These are phyloP conservation scores for Druon quercuslanigerum DNA, from an alignment of 1,140 invertebrate species.

Conservation along the genomic window DNA sequence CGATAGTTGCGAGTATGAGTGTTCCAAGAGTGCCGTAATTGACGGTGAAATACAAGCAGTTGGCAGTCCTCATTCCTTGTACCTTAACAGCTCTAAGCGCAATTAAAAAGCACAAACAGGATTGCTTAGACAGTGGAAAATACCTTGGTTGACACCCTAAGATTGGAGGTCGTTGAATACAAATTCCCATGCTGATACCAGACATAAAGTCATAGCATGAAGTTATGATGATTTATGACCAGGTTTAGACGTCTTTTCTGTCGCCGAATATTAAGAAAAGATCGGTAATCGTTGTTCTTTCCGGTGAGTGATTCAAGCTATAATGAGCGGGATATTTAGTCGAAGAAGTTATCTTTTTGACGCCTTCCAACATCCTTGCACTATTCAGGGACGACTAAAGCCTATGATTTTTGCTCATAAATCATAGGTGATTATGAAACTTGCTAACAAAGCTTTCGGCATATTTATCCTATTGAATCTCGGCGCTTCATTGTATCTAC, in stretches of 20 bases:
- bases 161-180: conserved; percentile 54
- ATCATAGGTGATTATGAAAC: conserved; percentile 65
- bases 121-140: conserved; percentile 32
- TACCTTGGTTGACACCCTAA: not conserved
- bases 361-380: conserved; percentile 38
- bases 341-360: conserved; percentile 51
- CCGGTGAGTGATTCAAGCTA: too few relatives aligned
- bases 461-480: conserved; percentile 60
- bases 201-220: too few relatives aligned
- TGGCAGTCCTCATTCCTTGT: conserved; percentile 49
- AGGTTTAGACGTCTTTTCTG: too few relatives aligned
- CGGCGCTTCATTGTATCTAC: conserved; percentile 45
- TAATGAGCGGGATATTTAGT: conserved; percentile 46
- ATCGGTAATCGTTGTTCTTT: too few relatives aligned
- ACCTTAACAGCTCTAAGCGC: conserved; percentile 45
- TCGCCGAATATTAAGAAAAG: too few relatives aligned
- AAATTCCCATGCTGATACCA: not conserved
- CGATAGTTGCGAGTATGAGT: conserved; percentile 47
- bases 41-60: conserved; percentile 59
- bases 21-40: conserved; percentile 56
- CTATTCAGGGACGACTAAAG: conserved; percentile 56
- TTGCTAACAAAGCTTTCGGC: conserved; percentile 39
- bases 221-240: too few relatives aligned
- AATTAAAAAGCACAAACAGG: conserved; percentile 56
- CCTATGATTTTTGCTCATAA: conserved; percentile 63